Percentiles rank a stretch among this genome's conserved stretches.
phyloP scores from a whole-genome alignment of 2,888 invertebrate genomes.

The Microchrysa polita region DNA sequence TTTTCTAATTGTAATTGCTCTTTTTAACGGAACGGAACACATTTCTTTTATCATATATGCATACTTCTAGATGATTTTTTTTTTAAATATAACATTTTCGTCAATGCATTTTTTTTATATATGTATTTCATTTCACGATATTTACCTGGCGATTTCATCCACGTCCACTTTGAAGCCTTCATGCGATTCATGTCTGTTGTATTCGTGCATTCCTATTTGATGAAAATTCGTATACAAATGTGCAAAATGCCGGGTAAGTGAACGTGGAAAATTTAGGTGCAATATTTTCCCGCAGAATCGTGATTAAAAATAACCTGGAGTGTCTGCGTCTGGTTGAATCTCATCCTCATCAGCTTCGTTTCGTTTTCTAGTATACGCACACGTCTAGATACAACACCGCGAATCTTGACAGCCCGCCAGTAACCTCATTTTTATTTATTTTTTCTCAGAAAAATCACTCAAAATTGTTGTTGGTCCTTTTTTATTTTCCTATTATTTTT shows the following conservation, averaged over 20 bases:
- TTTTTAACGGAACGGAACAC: no score
- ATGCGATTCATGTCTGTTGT: no score
- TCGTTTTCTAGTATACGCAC: neutral
- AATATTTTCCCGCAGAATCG: conserved; percentile 25
- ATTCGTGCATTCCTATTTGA: no score
- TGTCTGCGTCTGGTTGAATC: conserved; percentile 33
- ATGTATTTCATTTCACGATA: no score
- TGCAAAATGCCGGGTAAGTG: conserved; percentile 7
- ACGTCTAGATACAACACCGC: neutral
- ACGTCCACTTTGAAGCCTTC: no score
- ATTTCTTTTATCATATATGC: no score
- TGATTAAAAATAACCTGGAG: conserved; percentile 42
- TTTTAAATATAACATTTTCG: no score
- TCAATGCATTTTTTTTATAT: no score
- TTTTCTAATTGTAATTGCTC: no score
- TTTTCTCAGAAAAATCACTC: conserved; percentile 38
- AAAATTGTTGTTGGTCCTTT: conserved; percentile 6
- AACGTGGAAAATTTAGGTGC: conserved; percentile 40
- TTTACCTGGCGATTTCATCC: no score
- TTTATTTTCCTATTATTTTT: conserved; percentile 17
- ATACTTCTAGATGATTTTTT: no score
- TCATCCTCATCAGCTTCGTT: neutral
- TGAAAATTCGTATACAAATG: neutral
- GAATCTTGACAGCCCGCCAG: conserved; percentile 6
- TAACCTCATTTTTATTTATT: conserved; percentile 44